Percentiles rank a stretch among this genome's conserved stretches.
Evolutionary conservation across 2,888 invertebrate genomes (phyloP).

Genomic region (Xestia rhomboidea): DNA sequence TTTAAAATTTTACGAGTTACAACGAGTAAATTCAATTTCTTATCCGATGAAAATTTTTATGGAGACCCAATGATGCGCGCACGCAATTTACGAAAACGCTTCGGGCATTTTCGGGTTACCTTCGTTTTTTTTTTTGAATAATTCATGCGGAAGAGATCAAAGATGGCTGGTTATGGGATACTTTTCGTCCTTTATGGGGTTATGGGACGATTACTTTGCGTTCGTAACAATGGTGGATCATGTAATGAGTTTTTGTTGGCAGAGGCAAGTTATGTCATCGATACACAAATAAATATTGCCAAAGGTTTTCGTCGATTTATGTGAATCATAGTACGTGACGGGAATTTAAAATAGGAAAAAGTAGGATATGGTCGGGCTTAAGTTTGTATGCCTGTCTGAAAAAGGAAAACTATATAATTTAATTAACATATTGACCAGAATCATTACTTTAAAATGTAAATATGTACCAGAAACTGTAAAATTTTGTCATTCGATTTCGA

Average conservation of each 20-base stretch:
- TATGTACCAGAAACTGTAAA: no score
- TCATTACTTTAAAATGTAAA: neutral
- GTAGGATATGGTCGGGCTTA: neutral
- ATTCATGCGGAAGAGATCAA: slow-evolving; percentile 67
- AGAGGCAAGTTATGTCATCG: slow-evolving; percentile 48
- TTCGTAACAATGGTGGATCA: slow-evolving; percentile 59
- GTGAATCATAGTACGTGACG: slow-evolving; percentile 22
- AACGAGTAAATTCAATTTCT: slow-evolving; percentile 68
- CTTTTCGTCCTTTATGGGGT: slow-evolving; percentile 54
- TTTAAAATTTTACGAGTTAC: slow-evolving; percentile 68
- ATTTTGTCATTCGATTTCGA: no score
- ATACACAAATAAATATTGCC: slow-evolving; percentile 49
- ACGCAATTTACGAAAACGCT: slow-evolving; percentile 73
- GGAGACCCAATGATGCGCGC: slow-evolving; percentile 66
- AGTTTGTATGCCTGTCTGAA: neutral
- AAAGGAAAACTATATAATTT: neutral
- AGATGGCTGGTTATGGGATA: slow-evolving; percentile 64
- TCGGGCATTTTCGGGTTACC: slow-evolving; percentile 60
- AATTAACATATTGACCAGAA: slow-evolving; percentile 1
- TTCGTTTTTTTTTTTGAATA: slow-evolving; percentile 62
- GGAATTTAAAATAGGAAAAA: slow-evolving; percentile 30
- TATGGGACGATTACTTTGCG: slow-evolving; percentile 58
- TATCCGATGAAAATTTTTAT: slow-evolving; percentile 68
- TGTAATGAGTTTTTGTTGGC: slow-evolving; percentile 59
- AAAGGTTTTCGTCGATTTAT: slow-evolving; percentile 36